A percentile compares a stretch with the other conserved stretches of the same genome.
These are phyloP conservation scores for Nymphalis io DNA, from an alignment of 1,140 invertebrate species.

Conservation along the genomic window DNA sequence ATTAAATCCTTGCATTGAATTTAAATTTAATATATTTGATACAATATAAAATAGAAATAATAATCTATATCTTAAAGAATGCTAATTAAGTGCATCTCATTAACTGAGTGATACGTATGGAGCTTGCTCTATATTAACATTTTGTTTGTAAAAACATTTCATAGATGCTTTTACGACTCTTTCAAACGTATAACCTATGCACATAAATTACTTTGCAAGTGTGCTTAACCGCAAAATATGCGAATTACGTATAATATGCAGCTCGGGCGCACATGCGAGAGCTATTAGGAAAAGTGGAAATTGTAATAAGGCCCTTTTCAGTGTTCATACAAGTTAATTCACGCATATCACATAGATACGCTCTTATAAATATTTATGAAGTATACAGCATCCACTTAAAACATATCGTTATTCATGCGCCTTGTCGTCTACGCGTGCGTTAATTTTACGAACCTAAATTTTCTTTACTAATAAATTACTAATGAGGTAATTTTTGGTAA, in stretches of 20 bases:
- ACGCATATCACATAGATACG: slow-evolving; percentile 40
- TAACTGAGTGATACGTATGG: slow-evolving; percentile 16
- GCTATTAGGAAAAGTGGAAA: slow-evolving; percentile 49
- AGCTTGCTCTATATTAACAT: not conserved
- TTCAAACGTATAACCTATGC: slow-evolving; percentile 40
- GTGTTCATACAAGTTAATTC: slow-evolving; percentile 38
- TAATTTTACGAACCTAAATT: not conserved
- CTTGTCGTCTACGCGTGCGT: not conserved
- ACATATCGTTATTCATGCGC: not conserved
- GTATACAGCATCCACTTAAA: slow-evolving; percentile 24
- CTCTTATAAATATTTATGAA: slow-evolving; percentile 41
- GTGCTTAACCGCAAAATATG: slow-evolving; percentile 44
- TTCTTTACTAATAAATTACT: not conserved
- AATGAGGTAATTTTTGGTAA: not conserved
- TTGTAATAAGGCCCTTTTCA: slow-evolving; percentile 46
- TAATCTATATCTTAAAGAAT: too few species aligned
- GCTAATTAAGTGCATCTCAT: not conserved
- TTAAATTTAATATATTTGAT: too few species aligned
- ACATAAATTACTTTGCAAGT: slow-evolving; percentile 45
- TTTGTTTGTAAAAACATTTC: slow-evolving; percentile 19
- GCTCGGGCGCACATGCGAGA: slow-evolving; percentile 31
- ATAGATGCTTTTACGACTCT: slow-evolving; percentile 17
- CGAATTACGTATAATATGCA: slow-evolving; percentile 40
- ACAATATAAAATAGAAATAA: too few species aligned
- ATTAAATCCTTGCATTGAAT: too few species aligned